These are phyloP conservation scores for Regulus satrapa DNA, from an alignment of 2,113 vertebrate genomes.

Conservation along the genomic window DNA sequence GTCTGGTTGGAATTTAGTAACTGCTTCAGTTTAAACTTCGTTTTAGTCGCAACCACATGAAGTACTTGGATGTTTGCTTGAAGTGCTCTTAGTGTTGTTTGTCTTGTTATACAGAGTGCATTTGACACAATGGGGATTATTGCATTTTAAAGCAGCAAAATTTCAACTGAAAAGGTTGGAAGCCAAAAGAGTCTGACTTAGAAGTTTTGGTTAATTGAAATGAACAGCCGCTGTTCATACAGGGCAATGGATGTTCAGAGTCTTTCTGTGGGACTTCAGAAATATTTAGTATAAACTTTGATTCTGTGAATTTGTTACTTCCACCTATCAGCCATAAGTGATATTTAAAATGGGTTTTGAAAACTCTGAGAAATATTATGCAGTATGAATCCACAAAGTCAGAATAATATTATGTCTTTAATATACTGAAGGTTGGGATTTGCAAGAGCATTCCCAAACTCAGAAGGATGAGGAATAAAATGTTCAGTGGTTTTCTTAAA, in stretches of 20 bases:
- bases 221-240: not conserved
- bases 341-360: not conserved
- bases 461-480: not conserved
- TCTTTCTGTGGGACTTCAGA: not conserved
- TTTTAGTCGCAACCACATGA: not conserved
- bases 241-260: not conserved
- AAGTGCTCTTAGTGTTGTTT: not conserved
- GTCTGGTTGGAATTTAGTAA: not conserved
- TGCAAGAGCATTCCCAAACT: not conserved
- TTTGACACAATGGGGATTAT: not conserved
- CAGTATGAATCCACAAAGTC: not conserved
- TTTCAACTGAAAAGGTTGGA: not conserved
- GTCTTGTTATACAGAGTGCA: not conserved
- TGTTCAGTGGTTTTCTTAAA: not conserved
- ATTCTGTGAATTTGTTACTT: not conserved
- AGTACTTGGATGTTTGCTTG: not conserved
- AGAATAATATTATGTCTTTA: not conserved
- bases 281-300: fast-evolving
- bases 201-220: not conserved
- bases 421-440: not conserved
- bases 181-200: not conserved
- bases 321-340: not conserved
- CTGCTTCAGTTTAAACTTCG: not conserved
- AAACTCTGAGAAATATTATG: not conserved
- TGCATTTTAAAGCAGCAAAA: not conserved